Conservation (phyloP, 2,113 vertebrate genomes). For the Trochalopteron elliotii region DNA sequence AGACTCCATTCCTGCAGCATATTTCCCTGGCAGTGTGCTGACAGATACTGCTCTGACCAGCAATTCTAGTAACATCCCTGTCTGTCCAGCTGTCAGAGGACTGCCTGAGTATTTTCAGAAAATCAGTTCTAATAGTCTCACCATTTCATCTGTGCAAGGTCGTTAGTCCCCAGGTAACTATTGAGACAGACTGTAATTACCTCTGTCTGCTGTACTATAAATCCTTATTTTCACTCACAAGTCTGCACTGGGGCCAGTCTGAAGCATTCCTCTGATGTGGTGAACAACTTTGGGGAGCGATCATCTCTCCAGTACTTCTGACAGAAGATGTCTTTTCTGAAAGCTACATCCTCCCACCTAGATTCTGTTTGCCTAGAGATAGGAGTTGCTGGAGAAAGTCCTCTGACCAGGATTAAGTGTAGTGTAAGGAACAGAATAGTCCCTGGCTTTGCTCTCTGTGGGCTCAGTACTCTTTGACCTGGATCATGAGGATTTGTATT, state of each 20-base stretch:
- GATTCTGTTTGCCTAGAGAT: not conserved
- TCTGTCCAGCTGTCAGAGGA: slow-evolving; percentile 1
- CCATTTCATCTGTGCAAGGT: slow-evolving; percentile 17
- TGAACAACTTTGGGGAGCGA: not conserved
- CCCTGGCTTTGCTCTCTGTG: not conserved
- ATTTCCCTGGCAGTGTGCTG: not conserved
- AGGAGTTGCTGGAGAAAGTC: not conserved
- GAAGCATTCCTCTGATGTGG: not conserved
- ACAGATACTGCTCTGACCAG: not conserved
- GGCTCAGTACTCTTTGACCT: not conserved
- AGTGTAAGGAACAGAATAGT: not conserved
- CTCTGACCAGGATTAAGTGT: not conserved
- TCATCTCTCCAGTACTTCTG: not conserved
- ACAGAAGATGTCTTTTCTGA: not conserved
- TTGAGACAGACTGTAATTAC: not conserved
- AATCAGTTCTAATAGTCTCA: slow-evolving; percentile 1
- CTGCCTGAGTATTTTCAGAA: not conserved
- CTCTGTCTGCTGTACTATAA: slow-evolving; percentile 1
- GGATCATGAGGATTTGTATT: not conserved
- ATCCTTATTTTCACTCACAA: not conserved
- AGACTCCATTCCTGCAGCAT: not conserved
- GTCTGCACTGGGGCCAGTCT: not conserved
- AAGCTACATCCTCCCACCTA: not conserved
- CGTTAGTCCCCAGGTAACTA: slow-evolving; percentile 6
- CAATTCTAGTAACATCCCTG: not conserved